Evolutionary conservation across 2,113 vertebrate genomes (phyloP).

Genomic region (Embiotoca jacksoni): DNA sequence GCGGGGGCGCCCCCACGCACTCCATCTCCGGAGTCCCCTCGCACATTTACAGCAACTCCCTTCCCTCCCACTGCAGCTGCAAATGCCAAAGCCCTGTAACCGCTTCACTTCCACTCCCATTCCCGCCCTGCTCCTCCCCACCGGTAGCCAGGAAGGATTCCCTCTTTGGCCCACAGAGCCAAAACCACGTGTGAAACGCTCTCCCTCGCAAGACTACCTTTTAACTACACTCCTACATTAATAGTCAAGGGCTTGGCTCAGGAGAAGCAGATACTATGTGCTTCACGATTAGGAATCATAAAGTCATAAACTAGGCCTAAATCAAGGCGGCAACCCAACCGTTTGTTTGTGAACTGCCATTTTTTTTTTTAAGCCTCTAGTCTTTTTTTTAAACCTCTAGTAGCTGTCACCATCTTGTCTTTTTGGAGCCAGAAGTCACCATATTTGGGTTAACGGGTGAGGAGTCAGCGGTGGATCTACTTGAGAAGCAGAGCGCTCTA

Average conservation of each 20-base stretch:
- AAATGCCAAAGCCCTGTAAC: slow-evolving; percentile 54
- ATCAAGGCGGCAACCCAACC: no score
- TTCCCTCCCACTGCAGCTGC: slow-evolving; percentile 47
- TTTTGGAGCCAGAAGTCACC: no score
- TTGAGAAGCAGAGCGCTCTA: no score
- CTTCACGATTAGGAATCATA: background rate
- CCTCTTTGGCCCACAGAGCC: slow-evolving; percentile 43
- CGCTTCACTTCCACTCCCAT: slow-evolving; percentile 44
- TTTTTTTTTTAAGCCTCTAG: no score
- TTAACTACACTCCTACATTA: background rate
- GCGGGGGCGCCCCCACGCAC: slow-evolving; percentile 11
- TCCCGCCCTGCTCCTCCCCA: slow-evolving; percentile 54
- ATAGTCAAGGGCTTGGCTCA: no score
- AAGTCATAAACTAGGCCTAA: background rate
- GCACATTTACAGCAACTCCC: slow-evolving; percentile 35
- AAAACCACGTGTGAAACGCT: slow-evolving; percentile 29
- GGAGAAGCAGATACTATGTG: no score
- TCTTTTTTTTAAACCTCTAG: no score
- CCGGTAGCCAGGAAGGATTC: slow-evolving; percentile 57
- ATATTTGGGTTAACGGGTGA: no score
- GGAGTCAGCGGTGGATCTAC: no score
- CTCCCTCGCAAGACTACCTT: slow-evolving; percentile 5
- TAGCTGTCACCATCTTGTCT: no score
- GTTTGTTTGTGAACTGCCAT: no score
- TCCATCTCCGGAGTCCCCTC: slow-evolving; percentile 43